Percentiles rank a stretch among this genome's conserved stretches.
Evolutionary conservation across 2,113 vertebrate genomes (phyloP).

Genomic region (Apistogramma diplotaenia): DNA sequence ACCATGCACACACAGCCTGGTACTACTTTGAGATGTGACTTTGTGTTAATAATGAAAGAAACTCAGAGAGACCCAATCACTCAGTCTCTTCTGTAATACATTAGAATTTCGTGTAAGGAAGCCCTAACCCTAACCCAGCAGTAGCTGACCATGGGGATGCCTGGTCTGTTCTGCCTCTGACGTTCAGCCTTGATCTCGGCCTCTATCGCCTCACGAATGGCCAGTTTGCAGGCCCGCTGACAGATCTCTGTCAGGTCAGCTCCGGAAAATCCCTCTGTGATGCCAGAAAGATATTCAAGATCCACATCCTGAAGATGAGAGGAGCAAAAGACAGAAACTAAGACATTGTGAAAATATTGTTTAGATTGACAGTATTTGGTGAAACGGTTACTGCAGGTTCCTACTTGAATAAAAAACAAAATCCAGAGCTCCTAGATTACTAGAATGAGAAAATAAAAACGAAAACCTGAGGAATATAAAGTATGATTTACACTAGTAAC

Average conservation of each 20-base stretch:
- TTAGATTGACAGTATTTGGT: not conserved
- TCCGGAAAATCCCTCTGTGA: slow-evolving; percentile 96
- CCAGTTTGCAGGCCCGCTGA: slow-evolving; percentile 94
- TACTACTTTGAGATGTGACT: slow-evolving; percentile 25
- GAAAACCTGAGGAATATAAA: too few species aligned
- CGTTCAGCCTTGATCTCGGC: slow-evolving; percentile 91
- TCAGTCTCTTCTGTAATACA: not conserved
- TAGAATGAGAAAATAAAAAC: too few species aligned
- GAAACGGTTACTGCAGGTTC: too few species aligned
- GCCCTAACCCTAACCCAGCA: too few species aligned
- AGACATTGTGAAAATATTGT: not conserved
- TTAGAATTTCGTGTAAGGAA: not conserved
- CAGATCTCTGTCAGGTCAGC: slow-evolving; percentile 95
- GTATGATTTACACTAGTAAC: too few species aligned
- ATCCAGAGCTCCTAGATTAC: too few species aligned
- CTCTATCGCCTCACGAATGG: slow-evolving; percentile 93
- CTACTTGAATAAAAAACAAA: too few species aligned
- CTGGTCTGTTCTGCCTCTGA: slow-evolving; percentile 91
- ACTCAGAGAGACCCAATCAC: not conserved
- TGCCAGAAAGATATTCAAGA: slow-evolving; percentile 90
- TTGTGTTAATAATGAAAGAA: not conserved
- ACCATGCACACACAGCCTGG: slow-evolving; percentile 44
- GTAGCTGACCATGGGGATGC: slow-evolving; percentile 87
- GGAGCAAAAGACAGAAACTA: not conserved
- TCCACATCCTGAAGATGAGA: slow-evolving; percentile 83